A percentile compares a stretch with the other conserved stretches of the same genome.
Conservation (phyloP, 2,888 invertebrate species). For the Miltochrista miniata region DNA sequence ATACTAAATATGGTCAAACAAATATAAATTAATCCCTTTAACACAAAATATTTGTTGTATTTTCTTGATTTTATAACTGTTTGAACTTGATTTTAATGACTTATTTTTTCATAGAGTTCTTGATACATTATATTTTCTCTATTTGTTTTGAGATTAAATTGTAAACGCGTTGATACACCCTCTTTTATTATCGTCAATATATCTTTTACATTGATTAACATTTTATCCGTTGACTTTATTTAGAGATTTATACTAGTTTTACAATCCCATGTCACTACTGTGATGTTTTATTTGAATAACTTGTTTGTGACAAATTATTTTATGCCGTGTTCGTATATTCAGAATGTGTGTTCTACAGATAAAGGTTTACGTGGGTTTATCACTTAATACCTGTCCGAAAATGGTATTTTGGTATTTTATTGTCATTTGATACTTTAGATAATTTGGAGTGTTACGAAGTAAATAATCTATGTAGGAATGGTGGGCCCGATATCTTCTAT, state of each 20-base stretch:
- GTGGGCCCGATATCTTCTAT: too few relatives aligned
- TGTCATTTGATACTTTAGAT: slow-evolving; percentile 20
- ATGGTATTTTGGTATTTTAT: slow-evolving; percentile 13
- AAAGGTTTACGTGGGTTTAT: slow-evolving; percentile 13
- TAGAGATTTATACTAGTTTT: slow-evolving; percentile 11
- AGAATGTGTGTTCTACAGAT: slow-evolving; percentile 11
- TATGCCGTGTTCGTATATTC: not conserved
- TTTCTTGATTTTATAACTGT: too few relatives aligned
- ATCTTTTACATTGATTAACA: not conserved
- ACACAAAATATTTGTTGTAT: too few relatives aligned
- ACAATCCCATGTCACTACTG: slow-evolving; percentile 9
- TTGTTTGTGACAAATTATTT: slow-evolving; percentile 9
- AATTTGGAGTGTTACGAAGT: slow-evolving; percentile 2
- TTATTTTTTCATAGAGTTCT: too few relatives aligned
- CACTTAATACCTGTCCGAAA: slow-evolving; percentile 6
- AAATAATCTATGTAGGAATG: too few relatives aligned
- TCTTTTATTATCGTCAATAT: too few relatives aligned
- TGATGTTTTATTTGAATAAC: slow-evolving; percentile 8
- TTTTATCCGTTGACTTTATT: slow-evolving; percentile 1
- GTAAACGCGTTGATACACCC: not conserved
- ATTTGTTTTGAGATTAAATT: not conserved
- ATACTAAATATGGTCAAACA: too few relatives aligned
- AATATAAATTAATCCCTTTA: too few relatives aligned
- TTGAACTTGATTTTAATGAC: too few relatives aligned
- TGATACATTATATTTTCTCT: not conserved